Evolutionary conservation across 2,888 invertebrate species (phyloP).

Genomic region (Zygaena filipendulae): DNA sequence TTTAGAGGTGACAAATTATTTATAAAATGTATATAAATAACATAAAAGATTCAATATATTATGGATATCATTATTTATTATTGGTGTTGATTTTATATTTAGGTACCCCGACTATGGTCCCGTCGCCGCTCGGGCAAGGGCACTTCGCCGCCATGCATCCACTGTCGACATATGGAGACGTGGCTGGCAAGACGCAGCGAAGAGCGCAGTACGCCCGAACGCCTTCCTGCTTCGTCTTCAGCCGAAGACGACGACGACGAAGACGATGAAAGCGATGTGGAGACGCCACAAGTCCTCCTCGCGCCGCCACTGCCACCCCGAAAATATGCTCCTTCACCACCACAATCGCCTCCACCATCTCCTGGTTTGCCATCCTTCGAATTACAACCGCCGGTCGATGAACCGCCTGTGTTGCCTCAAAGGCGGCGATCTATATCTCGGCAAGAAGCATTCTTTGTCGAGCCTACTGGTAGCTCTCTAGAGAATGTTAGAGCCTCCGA

Average conservation of each 20-base stretch:
- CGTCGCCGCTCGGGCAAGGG: conserved; percentile 73
- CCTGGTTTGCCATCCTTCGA: conserved; percentile 68
- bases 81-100: conserved; percentile 17
- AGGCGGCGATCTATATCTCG: conserved; percentile 81
- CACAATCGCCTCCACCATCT: conserved; percentile 63
- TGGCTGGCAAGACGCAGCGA: conserved; percentile 70
- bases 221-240: conserved; percentile 41
- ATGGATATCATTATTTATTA: conserved; percentile 3
- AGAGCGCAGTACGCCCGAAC: conserved; percentile 47
- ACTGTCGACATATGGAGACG: conserved; percentile 81
- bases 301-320: conserved; percentile 61
- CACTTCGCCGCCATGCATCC: conserved; percentile 78
- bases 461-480: conserved; percentile 76
- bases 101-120: conserved; percentile 74
- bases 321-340: conserved; percentile 32
- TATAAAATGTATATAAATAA: not conserved
- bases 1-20: conserved; percentile 52
- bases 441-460: conserved; percentile 85
- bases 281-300: conserved; percentile 72
- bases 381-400: conserved; percentile 61
- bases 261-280: conserved; percentile 54
- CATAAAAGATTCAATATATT: not conserved
- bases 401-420: conserved; percentile 49
- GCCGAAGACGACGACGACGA: conserved; percentile 61
- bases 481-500: conserved; percentile 74